Evolutionary conservation across 2,797 vertebrate genomes (phyloP).

Genomic region (Smutsia temminckii): DNA sequence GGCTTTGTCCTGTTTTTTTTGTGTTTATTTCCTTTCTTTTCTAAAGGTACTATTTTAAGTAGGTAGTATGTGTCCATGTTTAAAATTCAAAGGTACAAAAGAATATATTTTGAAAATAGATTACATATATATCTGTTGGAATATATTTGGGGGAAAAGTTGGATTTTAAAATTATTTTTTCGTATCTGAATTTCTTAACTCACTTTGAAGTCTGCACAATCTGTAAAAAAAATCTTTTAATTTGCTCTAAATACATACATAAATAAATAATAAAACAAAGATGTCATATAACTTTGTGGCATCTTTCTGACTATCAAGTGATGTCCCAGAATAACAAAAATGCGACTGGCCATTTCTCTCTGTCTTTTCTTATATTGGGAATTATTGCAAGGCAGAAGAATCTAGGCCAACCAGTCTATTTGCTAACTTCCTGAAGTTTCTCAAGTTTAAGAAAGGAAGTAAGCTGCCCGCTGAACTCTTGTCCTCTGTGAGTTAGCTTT

Average conservation of each 20-base stretch:
- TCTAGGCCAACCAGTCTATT: neutral
- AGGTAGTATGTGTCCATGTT: neutral
- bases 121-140: neutral
- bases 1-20: neutral
- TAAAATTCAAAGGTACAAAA: slow-evolving; percentile 47
- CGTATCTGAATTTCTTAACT: slow-evolving; percentile 29
- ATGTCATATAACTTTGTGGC: neutral
- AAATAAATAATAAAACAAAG: neutral
- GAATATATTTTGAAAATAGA: slow-evolving; percentile 16
- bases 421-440: neutral
- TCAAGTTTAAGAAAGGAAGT: slow-evolving; percentile 17
- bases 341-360: neutral
- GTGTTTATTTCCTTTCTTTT: slow-evolving; percentile 18
- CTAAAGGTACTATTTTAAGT: neutral
- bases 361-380: neutral
- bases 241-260: neutral
- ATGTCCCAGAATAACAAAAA: slow-evolving; percentile 3
- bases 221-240: neutral
- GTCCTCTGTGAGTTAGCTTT: neutral
- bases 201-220: neutral
- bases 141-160: neutral
- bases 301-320: neutral
- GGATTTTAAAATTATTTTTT: neutral
- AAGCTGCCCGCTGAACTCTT: neutral
- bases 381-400: neutral